Base-by-base conservation (phyloP, 2,888 invertebrate genomes). In the Meiosimyza platycephala region DNA sequence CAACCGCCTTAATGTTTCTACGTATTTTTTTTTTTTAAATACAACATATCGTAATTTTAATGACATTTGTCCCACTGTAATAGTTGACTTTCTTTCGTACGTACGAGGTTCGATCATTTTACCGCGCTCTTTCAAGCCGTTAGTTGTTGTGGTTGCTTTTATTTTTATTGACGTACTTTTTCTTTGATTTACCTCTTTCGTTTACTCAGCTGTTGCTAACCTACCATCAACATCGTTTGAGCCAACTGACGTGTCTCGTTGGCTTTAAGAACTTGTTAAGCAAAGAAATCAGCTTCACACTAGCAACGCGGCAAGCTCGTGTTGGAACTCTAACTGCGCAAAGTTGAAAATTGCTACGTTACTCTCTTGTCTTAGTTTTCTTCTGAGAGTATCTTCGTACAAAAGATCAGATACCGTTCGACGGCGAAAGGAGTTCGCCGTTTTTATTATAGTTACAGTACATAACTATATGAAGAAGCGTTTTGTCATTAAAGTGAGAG, bases 61-160 rank as follows among this genome's bases (percentile, higher is more conserved):
- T 28, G 9, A 40, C 9, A 18, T 48, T 62, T 59, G 52, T n/a
- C 59, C 22, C 50, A 22, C 40, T 70, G 40, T 2, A 9, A 40
- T 7, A 9, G 40, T 40, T n/a, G 33, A 15, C 54, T 51, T 67
- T 73, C 71, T 76, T 74, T 59, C 79, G 74, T 68, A 50, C 77
- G 79, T 75, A 71, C 13, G 47, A 40, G 6, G 40, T 40, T 40
- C 40, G 40, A 40, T 1, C 40, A 40, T 40, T 40, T 40, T 40
- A 40, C 40, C 40, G 9, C 40, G 40, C 40, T 40, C 40, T 40
- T 9, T 64, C 13, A 16, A 22, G 50, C 51, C 18, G 15, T 18
- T 50, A 9, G 51, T 28, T 69, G 51, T 18, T 62, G 15, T 55
- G 55, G 57, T 18, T 47, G 15, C 13, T 62, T 13, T 54, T 54